A percentile compares a stretch with the other conserved stretches of the same genome.
Conservation (phyloP, 2,113 vertebrate genomes). For the Myrmecophaga tridactyla region DNA sequence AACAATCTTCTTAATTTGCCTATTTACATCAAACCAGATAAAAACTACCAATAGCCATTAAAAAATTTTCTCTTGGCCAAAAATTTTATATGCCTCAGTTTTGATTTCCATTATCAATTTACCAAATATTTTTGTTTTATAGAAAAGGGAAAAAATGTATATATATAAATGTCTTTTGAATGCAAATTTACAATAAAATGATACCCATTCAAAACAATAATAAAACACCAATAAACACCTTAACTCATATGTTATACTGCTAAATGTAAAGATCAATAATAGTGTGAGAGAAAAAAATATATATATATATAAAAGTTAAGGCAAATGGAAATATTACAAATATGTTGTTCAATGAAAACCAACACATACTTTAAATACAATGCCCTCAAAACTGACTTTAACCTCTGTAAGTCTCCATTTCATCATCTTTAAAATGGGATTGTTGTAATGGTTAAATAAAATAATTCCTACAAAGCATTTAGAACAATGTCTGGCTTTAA, state of each 20-base stretch:
- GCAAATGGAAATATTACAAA: not conserved
- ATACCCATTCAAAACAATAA: not conserved
- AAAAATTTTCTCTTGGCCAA: not conserved
- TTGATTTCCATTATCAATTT: not conserved
- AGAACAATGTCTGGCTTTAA: not conserved
- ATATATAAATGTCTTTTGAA: not conserved
- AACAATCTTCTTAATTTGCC: not conserved
- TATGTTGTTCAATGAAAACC: constrained; percentile 3
- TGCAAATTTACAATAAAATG: not conserved
- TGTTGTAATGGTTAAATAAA: constrained; percentile 5
- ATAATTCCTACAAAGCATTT: constrained; percentile 6
- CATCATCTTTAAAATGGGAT: not conserved
- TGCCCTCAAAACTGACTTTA: not conserved
- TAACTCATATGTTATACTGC: not conserved
- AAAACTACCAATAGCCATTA: not conserved
- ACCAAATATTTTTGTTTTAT: constrained; percentile 5
- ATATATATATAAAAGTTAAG: not conserved
- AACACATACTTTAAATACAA: not conserved
- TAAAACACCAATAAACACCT: not conserved
- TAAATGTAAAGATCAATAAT: not conserved
- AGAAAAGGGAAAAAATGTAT: not conserved
- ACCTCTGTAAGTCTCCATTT: not conserved
- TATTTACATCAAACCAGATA: not conserved
- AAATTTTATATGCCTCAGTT: not conserved
- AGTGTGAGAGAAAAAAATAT: not conserved